Evolutionary conservation across 2,113 vertebrate species (phyloP).

Genomic region (Zosterops pallidus): DNA sequence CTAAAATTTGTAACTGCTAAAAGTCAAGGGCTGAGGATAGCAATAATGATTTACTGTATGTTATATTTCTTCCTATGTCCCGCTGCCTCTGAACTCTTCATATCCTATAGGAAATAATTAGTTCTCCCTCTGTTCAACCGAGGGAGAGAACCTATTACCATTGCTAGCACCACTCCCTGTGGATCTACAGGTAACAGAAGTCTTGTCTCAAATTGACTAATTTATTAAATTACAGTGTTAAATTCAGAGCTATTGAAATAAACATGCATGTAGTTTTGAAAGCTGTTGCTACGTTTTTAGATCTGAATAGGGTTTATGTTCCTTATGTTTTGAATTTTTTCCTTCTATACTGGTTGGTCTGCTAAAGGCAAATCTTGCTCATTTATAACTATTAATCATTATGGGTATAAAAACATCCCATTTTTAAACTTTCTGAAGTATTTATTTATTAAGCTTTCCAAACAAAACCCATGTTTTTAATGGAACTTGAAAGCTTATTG

Average conservation of each 20-base stretch:
- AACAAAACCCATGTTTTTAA: background rate
- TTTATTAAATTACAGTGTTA: background rate
- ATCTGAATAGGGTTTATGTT: background rate
- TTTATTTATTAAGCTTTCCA: conserved; percentile 23
- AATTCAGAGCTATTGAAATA: background rate
- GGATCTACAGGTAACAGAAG: background rate
- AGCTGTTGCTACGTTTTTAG: background rate
- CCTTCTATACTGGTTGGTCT: background rate
- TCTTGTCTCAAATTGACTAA: background rate
- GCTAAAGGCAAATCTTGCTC: background rate
- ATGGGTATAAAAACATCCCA: background rate
- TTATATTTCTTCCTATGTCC: background rate
- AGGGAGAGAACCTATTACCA: background rate
- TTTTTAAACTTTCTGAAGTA: background rate
- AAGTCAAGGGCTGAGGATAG: background rate
- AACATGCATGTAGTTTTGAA: background rate
- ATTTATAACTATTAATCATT: background rate
- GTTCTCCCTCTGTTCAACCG: background rate
- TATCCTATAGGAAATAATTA: background rate
- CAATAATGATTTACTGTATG: background rate
- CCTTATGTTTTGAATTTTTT: background rate
- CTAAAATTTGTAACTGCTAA: conserved; percentile 9
- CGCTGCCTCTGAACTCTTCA: background rate
- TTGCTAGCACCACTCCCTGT: background rate
- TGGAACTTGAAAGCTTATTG: background rate